Percentiles rank a stretch among this genome's conserved stretches.
phyloP scores from a whole-genome alignment of 2,888 invertebrate species.

The Andrena hattorfiana region DNA sequence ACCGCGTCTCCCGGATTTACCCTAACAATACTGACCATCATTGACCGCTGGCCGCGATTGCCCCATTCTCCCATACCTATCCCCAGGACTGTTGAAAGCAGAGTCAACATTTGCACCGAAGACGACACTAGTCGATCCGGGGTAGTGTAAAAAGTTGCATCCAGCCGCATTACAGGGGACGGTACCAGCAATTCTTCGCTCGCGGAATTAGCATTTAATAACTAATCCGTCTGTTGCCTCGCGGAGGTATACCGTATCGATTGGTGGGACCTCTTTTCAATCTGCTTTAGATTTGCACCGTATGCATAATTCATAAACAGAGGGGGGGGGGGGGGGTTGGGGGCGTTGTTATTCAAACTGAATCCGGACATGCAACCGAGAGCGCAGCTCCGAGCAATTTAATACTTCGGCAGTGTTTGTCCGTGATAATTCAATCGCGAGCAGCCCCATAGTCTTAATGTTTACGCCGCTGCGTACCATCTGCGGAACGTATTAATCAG shows the following conservation, averaged over 20 bases:
- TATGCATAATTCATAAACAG: constrained; percentile 61
- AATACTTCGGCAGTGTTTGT: constrained; percentile 43
- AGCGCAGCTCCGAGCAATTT: constrained; percentile 24
- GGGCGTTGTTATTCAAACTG: constrained; percentile 57
- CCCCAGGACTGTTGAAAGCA: not conserved
- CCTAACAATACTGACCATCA: too few relatives aligned
- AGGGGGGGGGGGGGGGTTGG: not conserved
- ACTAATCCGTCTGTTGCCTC: constrained; percentile 36
- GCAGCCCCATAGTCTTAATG: constrained; percentile 64
- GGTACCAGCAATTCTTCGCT: not conserved
- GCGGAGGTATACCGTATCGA: constrained; percentile 21
- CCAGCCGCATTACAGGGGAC: not conserved
- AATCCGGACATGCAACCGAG: constrained; percentile 20
- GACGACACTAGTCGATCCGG: not conserved
- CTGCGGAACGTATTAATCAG: constrained; percentile 72
- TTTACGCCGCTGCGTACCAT: constrained; percentile 71
- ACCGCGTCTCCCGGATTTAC: too few relatives aligned
- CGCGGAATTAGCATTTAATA: constrained; percentile 35
- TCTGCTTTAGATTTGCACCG: constrained; percentile 58
- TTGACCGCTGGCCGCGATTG: too few relatives aligned
- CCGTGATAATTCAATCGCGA: constrained; percentile 62
- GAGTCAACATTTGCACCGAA: constrained; percentile 10
- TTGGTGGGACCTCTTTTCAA: constrained; percentile 56
- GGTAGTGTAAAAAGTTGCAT: not conserved
- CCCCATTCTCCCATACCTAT: too few relatives aligned